These are phyloP conservation scores for Lagenorhynchus albirostris DNA, from an alignment of 2,113 vertebrate genomes.

Conservation along the genomic window DNA sequence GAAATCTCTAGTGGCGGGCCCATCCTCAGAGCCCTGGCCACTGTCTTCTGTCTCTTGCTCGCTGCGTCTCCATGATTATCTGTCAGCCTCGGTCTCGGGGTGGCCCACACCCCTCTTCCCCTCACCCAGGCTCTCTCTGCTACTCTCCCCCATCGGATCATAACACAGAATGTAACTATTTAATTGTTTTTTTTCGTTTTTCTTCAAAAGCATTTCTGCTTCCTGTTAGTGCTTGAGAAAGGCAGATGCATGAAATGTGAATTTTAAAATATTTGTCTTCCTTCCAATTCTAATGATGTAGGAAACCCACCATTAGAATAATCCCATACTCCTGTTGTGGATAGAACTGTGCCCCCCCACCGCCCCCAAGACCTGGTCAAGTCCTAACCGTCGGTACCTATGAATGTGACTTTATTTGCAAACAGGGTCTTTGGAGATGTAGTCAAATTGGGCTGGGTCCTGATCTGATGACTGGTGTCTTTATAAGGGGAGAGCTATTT, in stretches of 20 bases:
- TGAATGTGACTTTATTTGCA: background rate
- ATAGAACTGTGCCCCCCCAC: background rate
- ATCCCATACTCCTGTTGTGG: background rate
- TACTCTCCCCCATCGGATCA: background rate
- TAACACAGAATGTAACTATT: background rate
- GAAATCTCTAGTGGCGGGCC: background rate
- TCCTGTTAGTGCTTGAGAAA: slow-evolving; percentile 65
- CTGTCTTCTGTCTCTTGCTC: too few species aligned
- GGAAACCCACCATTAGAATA: slow-evolving; percentile 30
- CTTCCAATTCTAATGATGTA: slow-evolving; percentile 62
- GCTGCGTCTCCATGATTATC: background rate
- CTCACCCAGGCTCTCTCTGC: background rate
- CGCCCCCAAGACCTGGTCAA: background rate
- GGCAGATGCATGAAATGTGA: slow-evolving; percentile 77
- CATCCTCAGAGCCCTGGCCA: background rate
- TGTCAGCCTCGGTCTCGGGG: background rate
- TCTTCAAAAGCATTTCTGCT: slow-evolving; percentile 54
- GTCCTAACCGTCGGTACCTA: background rate
- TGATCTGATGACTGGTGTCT: background rate
- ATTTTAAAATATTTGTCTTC: slow-evolving; percentile 77
- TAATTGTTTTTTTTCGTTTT: slow-evolving; percentile 58
- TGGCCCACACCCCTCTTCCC: background rate
- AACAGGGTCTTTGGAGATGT: background rate
- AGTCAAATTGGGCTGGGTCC: background rate
- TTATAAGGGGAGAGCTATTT: background rate